phyloP scores from a whole-genome alignment of 2,888 invertebrate species.

The Acronicta leporina region DNA sequence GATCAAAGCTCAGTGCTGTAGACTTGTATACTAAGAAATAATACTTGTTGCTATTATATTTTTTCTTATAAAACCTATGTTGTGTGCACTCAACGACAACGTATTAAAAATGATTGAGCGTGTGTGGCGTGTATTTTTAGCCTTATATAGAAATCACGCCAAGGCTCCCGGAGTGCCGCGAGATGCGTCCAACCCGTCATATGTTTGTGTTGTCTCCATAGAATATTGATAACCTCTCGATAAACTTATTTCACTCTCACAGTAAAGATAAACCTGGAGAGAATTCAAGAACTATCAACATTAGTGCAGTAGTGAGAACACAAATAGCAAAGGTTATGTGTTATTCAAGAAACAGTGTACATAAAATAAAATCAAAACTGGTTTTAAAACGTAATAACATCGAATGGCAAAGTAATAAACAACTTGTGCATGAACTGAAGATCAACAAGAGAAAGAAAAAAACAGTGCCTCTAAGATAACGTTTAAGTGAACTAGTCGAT shows the following conservation, averaged over 20 bases:
- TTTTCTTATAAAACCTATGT: conserved; percentile 4
- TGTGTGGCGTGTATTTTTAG: conserved; percentile 66
- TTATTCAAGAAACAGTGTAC: conserved; percentile 49
- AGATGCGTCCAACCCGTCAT: conserved; percentile 64
- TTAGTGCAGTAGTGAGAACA: conserved; percentile 61
- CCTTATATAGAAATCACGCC: conserved; percentile 73
- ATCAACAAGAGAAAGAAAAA: conserved; percentile 72
- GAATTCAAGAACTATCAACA: conserved; percentile 51
- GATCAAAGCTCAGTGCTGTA: background rate
- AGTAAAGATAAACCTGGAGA: conserved; percentile 47
- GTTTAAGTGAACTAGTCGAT: conserved; percentile 34
- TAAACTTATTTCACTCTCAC: conserved; percentile 59
- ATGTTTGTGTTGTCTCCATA: conserved; percentile 59
- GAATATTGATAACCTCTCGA: conserved; percentile 76
- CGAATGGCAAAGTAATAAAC: conserved; percentile 50
- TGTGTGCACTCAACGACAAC: conserved; percentile 43
- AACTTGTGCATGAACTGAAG: conserved; percentile 59
- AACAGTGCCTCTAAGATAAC: conserved; percentile 58
- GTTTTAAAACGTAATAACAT: conserved; percentile 44
- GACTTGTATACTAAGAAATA: background rate
- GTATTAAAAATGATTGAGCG: conserved; percentile 61
- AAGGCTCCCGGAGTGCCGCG: conserved; percentile 66
- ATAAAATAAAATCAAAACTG: conserved; percentile 49
- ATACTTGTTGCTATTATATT: background rate
- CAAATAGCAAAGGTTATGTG: conserved; percentile 64